Conservation (phyloP, 2,113 vertebrate species). For the Pachypanchax playfairii region DNA sequence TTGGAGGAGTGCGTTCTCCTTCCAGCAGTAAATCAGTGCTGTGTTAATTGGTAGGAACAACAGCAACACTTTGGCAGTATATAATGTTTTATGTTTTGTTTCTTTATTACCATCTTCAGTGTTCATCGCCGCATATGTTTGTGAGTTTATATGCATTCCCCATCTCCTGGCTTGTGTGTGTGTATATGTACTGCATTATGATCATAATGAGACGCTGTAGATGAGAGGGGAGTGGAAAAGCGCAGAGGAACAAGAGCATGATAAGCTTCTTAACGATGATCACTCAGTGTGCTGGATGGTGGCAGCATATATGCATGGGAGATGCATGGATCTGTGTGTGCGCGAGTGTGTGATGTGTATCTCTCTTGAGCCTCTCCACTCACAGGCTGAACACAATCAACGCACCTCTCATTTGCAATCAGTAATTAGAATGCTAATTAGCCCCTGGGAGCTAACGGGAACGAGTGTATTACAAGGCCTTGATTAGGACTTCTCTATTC, state of each 20-base stretch:
- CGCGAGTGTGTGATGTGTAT: conserved; percentile 22
- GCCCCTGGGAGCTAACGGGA: conserved; percentile 95
- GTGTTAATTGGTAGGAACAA: conserved; percentile 77
- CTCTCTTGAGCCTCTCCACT: conserved; percentile 65
- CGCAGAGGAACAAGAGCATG: conserved; percentile 73
- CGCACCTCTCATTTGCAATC: conserved; percentile 93
- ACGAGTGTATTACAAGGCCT: conserved; percentile 99
- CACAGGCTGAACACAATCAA: conserved; percentile 75
- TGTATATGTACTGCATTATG: conserved; percentile 68
- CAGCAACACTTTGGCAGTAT: conserved; percentile 78
- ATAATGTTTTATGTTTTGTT: conserved; percentile 79
- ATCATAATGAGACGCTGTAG: conserved; percentile 69
- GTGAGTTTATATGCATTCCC: conserved; percentile 13
- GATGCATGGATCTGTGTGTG: conserved; percentile 13
- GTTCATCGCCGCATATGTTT: conserved; percentile 49
- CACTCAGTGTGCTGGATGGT: conserved; percentile 60
- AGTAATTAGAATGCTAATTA: conserved; percentile 99
- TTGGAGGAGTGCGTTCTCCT: conserved; percentile 8
- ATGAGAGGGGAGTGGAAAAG: conserved; percentile 73
- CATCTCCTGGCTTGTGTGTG: conserved; percentile 41
- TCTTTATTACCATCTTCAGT: conserved; percentile 73
- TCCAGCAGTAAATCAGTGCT: conserved; percentile 63
- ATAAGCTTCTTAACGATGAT: conserved; percentile 79
- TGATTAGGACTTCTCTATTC: conserved; percentile 87
- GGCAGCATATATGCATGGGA: conserved; percentile 30